Percentiles rank a stretch among this genome's conserved stretches.
phyloP scores from a whole-genome alignment of 2,113 vertebrate genomes.

The Geothlypis trichas region DNA sequence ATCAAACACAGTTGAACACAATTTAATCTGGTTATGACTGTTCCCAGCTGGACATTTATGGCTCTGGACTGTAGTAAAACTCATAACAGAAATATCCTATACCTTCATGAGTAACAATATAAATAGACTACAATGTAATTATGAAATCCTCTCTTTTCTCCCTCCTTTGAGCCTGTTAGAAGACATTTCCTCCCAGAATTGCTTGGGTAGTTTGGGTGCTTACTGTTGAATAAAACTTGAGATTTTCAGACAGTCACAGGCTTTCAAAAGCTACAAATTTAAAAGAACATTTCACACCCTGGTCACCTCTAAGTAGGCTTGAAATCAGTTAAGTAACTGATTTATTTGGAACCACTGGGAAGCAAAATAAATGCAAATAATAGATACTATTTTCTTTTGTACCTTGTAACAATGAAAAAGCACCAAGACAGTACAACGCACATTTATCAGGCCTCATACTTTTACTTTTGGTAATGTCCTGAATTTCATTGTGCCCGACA shows the following conservation, averaged over 20 bases:
- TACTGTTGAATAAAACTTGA: neutral
- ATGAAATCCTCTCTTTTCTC: neutral
- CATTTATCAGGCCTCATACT: neutral
- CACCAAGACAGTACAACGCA: neutral
- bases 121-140: neutral
- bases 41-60: neutral
- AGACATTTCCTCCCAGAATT: neutral
- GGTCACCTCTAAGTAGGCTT: neutral
- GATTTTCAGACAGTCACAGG: neutral
- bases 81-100: neutral
- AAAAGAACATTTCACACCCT: neutral
- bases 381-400: neutral
- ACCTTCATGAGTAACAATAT: neutral
- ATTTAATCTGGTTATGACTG: neutral
- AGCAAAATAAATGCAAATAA: neutral
- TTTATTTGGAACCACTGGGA: neutral
- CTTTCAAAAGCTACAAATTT: neutral
- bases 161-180: neutral
- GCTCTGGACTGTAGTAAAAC: neutral
- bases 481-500: neutral
- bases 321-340: neutral
- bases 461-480: neutral
- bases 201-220: neutral
- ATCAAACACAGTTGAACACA: neutral
- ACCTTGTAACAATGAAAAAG: neutral